Conservation (phyloP, 1,140 invertebrate species). For the Cyclina sinensis region DNA sequence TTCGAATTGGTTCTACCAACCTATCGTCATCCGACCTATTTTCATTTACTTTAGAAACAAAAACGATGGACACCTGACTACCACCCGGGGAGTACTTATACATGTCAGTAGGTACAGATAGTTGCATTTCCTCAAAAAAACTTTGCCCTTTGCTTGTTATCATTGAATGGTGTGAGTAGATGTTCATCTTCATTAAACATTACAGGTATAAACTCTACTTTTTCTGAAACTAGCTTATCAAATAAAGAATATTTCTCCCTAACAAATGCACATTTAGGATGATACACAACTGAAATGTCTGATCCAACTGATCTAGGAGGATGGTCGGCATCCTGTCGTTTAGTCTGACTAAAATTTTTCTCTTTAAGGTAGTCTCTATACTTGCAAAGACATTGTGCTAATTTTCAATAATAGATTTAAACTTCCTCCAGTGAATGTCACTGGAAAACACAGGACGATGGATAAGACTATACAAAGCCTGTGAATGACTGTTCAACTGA, state of each 20-base stretch:
- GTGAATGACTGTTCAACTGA: neutral
- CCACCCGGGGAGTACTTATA: constrained; percentile 2
- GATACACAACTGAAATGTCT: constrained; percentile 13
- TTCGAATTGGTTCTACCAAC: neutral
- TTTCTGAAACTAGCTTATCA: constrained; percentile 2
- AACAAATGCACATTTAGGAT: constrained; percentile 11
- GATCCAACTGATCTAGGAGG: constrained; percentile 10
- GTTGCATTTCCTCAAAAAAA: constrained; percentile 9
- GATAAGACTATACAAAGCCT: constrained; percentile 8
- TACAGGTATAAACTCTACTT: neutral
- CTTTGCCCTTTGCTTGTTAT: neutral
- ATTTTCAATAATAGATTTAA: neutral
- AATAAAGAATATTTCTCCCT: constrained; percentile 20
- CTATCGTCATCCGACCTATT: neutral
- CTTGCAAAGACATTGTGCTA: neutral
- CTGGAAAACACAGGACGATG: neutral
- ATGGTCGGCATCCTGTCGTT: neutral
- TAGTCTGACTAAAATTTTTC: neutral
- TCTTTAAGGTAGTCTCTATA: constrained; percentile 10
- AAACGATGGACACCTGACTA: neutral
- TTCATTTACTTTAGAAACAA: neutral
- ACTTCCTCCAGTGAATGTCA: neutral
- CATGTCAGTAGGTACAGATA: constrained; percentile 29
- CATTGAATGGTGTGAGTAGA: neutral
- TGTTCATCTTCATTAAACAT: constrained; percentile 41